Evolutionary conservation across 1,140 invertebrate species (phyloP), one percentile per base, ranked within the genome.

Genomic region (Teleogryllus occipitalis): DNA sequence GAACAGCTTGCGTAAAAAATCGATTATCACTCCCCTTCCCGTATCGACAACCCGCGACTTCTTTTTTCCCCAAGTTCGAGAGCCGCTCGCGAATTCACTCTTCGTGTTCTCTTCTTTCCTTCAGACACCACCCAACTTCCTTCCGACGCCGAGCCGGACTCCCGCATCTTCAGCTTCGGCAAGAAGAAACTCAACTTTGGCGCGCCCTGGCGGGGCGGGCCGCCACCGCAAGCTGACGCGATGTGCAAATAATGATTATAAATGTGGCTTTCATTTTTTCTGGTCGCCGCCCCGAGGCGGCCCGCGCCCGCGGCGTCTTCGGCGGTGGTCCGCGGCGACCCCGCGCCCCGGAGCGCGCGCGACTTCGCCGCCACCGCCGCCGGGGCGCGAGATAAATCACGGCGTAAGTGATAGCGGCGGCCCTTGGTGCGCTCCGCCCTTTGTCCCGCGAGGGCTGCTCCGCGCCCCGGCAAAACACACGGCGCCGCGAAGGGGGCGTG

Each of bases 211-310:
- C 76, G 48, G 39, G 12, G 18, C 12, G 21, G 22, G 47, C 15
- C 76, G 79, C 79, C 79, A 80, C 22, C 47, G 75, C 79, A 80
- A 80, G 79, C 79, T 80, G 79, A 80, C 79, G 80, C 80, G 77
- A 80, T 79, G 80, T 77, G 80, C 78, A 81, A 81, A 79, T 81
- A 81, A 81, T 81, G 80, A 79, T 81, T 81, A 81, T 81, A 76
- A 81, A 81, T 81, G 80, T 79, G 75, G 74, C 39, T 76, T 78
- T 79, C 76, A 46, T 18, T 77, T 77, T 77, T 77, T 65, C 54
- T 65, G 54, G 54, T 65, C 18, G 54, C 54, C 10, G 54, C 18
- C 54, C 54, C 54, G 54, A 39, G 27, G 27, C 27, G 27, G 27
- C 27, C 27, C 18, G 54, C 54, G 10, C 10, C 18, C 54, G 10